phyloP scores from a whole-genome alignment of 2,888 invertebrate genomes.

The Acrocyrtus sp. region DNA sequence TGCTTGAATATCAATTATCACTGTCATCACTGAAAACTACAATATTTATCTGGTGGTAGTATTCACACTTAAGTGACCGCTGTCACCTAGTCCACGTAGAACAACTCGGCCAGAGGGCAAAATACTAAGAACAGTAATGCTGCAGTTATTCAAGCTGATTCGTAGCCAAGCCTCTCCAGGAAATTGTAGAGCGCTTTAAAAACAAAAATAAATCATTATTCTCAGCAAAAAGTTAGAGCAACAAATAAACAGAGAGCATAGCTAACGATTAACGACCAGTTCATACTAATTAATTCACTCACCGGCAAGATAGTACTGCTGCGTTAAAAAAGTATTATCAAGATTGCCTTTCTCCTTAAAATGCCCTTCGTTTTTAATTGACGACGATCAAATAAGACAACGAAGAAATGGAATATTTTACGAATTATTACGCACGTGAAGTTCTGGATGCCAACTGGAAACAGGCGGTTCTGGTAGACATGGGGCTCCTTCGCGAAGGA shows the following conservation, averaged over 20 bases:
- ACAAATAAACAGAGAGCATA: too few species aligned
- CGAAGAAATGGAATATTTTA: too few species aligned
- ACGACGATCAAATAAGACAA: too few species aligned
- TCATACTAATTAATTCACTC: constrained; percentile 94
- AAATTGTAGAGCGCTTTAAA: constrained; percentile 92
- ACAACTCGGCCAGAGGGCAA: constrained; percentile 76
- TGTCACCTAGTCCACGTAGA: constrained; percentile 84
- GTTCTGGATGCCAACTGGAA: constrained; percentile 83
- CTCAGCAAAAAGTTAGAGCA: too few species aligned
- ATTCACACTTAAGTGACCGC: too few species aligned
- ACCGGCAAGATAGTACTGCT: constrained; percentile 94
- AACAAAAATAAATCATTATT: too few species aligned
- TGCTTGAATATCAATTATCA: too few species aligned
- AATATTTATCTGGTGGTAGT: too few species aligned
- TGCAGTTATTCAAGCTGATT: constrained; percentile 89
- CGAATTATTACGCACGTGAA: constrained; percentile 77
- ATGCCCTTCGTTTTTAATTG: too few species aligned
- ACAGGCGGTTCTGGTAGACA: constrained; percentile 93
- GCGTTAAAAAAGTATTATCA: constrained; percentile 65
- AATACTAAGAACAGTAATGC: constrained; percentile 86
- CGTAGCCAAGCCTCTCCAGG: constrained; percentile 98
- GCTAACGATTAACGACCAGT: too few species aligned
- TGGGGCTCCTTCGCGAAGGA: constrained; percentile 93
- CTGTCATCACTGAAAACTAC: too few species aligned
- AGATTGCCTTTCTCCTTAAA: too few species aligned